A percentile compares a stretch with the other conserved stretches of the same genome.
phyloP scores from a whole-genome alignment of 2,888 invertebrate species.

The Archips xylosteana region DNA sequence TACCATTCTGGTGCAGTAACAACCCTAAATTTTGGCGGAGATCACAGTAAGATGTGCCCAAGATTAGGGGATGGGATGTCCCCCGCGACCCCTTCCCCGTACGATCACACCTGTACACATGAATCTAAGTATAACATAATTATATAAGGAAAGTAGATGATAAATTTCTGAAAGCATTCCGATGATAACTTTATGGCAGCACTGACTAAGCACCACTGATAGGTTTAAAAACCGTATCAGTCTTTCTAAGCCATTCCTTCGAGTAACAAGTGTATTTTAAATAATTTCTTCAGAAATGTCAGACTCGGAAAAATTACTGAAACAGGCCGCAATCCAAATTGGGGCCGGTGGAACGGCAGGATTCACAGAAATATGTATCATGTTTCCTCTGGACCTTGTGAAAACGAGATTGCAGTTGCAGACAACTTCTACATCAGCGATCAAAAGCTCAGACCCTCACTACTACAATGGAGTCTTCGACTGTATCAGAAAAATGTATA shows the following conservation, averaged over 20 bases:
- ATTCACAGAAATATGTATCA: slow-evolving; percentile 97
- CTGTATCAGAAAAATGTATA: slow-evolving; percentile 95
- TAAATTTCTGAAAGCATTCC: background rate
- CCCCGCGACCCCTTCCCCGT: too few species aligned
- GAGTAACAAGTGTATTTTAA: background rate
- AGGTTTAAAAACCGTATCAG: background rate
- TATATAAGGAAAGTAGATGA: background rate
- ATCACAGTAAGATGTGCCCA: too few species aligned
- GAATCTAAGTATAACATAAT: too few species aligned
- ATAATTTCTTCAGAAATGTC: slow-evolving; percentile 56
- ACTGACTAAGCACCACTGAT: background rate
- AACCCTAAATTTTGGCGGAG: too few species aligned
- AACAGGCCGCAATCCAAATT: slow-evolving; percentile 92
- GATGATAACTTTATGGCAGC: background rate
- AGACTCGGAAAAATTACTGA: slow-evolving; percentile 78
- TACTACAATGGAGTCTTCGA: slow-evolving; percentile 93
- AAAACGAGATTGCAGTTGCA: slow-evolving; percentile 90
- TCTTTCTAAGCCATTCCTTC: background rate
- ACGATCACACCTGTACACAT: too few species aligned
- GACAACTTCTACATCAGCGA: slow-evolving; percentile 54
- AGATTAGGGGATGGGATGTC: too few species aligned
- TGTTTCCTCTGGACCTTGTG: slow-evolving; percentile 97
- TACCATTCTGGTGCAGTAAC: too few species aligned
- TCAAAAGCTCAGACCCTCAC: slow-evolving; percentile 76
- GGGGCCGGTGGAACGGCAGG: slow-evolving; percentile 96